phyloP scores from a whole-genome alignment of 2,797 vertebrate genomes.

The Sebastes steindachneri region DNA sequence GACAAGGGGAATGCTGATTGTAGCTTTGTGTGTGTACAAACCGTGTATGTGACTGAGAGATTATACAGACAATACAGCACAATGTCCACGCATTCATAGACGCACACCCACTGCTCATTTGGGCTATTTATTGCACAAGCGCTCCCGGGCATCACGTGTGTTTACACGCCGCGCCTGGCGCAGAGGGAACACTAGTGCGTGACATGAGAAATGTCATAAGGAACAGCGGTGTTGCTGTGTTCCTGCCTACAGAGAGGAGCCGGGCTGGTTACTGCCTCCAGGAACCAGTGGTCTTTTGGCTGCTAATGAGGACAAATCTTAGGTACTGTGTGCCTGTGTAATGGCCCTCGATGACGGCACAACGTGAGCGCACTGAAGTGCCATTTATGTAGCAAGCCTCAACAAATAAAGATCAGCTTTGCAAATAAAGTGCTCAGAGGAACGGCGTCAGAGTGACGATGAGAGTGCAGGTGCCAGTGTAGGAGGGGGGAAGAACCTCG shows the following conservation, averaged over 20 bases:
- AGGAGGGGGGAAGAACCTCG: background rate
- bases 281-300: slow-evolving; percentile 61
- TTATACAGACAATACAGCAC: slow-evolving; percentile 30
- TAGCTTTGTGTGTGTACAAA: slow-evolving; percentile 14
- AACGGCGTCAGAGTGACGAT: slow-evolving; percentile 5
- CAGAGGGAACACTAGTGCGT: slow-evolving; percentile 53
- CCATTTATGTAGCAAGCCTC: slow-evolving; percentile 12
- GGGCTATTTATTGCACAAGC: slow-evolving; percentile 67
- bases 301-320: slow-evolving; percentile 61
- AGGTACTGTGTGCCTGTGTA: slow-evolving; percentile 5
- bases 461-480: slow-evolving; percentile 20
- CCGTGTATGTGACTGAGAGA: background rate
- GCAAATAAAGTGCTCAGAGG: slow-evolving; percentile 1
- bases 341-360: slow-evolving; percentile 16
- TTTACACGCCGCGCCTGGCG: slow-evolving; percentile 15
- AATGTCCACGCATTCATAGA: slow-evolving; percentile 27
- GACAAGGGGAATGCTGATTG: slow-evolving; percentile 42
- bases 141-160: slow-evolving; percentile 59
- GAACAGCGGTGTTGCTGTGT: slow-evolving; percentile 39
- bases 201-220: slow-evolving; percentile 76
- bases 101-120: slow-evolving; percentile 38
- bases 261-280: slow-evolving; percentile 37
- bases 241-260: slow-evolving; percentile 19
- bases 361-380: background rate
- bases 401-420: slow-evolving; percentile 19